Percentiles rank a stretch among this genome's conserved stretches.
These are phyloP conservation scores for Torymus auratus DNA, from an alignment of 2,888 invertebrate genomes.

Conservation along the genomic window DNA sequence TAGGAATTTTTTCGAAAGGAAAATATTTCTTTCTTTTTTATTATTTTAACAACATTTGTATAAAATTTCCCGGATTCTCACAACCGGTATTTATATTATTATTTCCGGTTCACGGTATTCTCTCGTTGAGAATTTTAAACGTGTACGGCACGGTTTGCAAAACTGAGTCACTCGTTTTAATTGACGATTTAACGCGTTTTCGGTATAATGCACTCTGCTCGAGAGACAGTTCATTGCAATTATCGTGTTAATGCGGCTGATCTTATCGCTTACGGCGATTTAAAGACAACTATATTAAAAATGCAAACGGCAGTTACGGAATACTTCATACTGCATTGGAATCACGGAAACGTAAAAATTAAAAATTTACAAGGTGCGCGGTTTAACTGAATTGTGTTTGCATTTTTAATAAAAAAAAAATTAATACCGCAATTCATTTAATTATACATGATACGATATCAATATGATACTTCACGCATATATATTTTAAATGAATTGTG, in stretches of 20 bases:
- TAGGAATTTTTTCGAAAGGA: no score
- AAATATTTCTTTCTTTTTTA: no score
- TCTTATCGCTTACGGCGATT: not conserved
- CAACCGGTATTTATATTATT: not conserved
- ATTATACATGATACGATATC: no score
- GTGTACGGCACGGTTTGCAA: not conserved
- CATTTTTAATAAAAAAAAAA: no score
- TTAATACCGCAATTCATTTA: no score
- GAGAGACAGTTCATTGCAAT: constrained; percentile 16
- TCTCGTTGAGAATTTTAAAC: not conserved
- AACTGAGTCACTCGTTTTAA: constrained; percentile 22
- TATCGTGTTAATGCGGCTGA: constrained; percentile 5
- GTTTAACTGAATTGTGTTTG: no score
- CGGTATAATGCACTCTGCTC: not conserved
- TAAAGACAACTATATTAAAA: constrained; percentile 17
- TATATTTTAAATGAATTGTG: no score
- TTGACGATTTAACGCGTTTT: constrained; percentile 17
- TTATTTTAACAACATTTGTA: not conserved
- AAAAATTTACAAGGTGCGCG: no score
- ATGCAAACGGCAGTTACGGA: no score
- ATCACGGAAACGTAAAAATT: no score
- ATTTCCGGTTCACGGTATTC: not conserved
- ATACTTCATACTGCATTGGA: no score
- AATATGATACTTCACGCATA: no score
- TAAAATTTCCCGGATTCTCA: not conserved